These are phyloP conservation scores for Maniola jurtina DNA, from an alignment of 1,140 invertebrate genomes.

Conservation along the genomic window DNA sequence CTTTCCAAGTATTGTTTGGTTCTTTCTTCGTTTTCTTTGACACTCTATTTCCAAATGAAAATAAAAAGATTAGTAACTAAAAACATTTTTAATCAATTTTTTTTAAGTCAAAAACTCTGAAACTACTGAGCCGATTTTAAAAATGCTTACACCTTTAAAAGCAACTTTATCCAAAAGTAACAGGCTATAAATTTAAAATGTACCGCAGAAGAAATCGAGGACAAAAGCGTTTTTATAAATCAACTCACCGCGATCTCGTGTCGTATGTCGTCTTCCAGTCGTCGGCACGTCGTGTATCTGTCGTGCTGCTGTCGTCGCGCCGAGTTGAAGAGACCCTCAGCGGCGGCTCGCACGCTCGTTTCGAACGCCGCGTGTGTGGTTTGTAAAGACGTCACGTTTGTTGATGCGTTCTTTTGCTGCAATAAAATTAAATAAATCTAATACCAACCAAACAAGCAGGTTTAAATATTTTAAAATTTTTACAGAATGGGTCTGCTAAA, in stretches of 20 bases:
- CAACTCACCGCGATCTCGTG: constrained; percentile 2
- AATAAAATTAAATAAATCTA: too few species aligned
- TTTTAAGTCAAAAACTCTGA: too few species aligned
- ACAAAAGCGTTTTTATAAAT: background rate
- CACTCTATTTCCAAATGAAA: constrained; percentile 24
- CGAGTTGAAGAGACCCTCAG: background rate
- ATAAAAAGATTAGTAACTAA: background rate
- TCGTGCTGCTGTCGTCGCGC: background rate
- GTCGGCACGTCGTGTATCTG: background rate
- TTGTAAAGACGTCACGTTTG: constrained; percentile 22
- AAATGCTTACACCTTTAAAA: too few species aligned
- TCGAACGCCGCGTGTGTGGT: background rate
- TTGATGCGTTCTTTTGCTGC: constrained; percentile 26
- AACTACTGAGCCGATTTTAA: too few species aligned
- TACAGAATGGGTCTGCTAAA: too few species aligned
- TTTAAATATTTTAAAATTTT: too few species aligned
- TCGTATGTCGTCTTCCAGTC: background rate
- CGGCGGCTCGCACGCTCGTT: background rate
- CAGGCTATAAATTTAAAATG: too few species aligned
- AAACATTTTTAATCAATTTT: too few species aligned
- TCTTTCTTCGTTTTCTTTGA: constrained; percentile 38
- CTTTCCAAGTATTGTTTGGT: constrained; percentile 38
- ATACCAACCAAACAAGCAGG: too few species aligned
- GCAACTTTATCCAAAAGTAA: too few species aligned
- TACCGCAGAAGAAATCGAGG: too few species aligned